Evolutionary conservation across 2,797 vertebrate species (phyloP).

Genomic region (Rousettus madagascariensis): DNA sequence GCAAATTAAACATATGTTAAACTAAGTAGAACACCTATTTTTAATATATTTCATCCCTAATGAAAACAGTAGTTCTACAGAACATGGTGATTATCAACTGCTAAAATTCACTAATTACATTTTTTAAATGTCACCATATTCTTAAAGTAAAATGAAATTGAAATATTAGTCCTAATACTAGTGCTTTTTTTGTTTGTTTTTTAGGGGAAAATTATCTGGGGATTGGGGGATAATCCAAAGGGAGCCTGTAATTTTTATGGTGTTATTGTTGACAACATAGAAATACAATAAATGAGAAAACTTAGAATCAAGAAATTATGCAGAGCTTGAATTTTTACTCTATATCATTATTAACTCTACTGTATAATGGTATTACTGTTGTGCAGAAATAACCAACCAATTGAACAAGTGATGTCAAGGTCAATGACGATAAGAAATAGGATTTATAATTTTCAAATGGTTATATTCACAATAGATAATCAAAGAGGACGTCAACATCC

Average conservation of each 20-base stretch:
- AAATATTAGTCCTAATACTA: neutral
- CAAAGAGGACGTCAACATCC: neutral
- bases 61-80: slow-evolving; percentile 12
- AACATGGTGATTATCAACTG: neutral
- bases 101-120: neutral
- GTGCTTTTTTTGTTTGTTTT: neutral
- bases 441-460: slow-evolving; percentile 17
- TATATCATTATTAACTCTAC: slow-evolving; percentile 6
- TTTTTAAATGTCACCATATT: neutral
- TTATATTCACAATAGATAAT: slow-evolving; percentile 12
- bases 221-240: neutral
- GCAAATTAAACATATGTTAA: slow-evolving; percentile 5
- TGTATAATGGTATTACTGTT: neutral
- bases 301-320: neutral
- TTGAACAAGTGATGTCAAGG: neutral
- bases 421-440: neutral
- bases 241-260: neutral
- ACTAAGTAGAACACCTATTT: neutral
- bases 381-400: neutral
- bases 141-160: slow-evolving; percentile 32
- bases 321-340: neutral
- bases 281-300: neutral
- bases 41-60: neutral
- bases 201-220: neutral
- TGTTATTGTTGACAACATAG: slow-evolving; percentile 8